These are phyloP conservation scores for Diglossa cyanea DNA, from an alignment of 2,797 vertebrate genomes.

Conservation along the genomic window DNA sequence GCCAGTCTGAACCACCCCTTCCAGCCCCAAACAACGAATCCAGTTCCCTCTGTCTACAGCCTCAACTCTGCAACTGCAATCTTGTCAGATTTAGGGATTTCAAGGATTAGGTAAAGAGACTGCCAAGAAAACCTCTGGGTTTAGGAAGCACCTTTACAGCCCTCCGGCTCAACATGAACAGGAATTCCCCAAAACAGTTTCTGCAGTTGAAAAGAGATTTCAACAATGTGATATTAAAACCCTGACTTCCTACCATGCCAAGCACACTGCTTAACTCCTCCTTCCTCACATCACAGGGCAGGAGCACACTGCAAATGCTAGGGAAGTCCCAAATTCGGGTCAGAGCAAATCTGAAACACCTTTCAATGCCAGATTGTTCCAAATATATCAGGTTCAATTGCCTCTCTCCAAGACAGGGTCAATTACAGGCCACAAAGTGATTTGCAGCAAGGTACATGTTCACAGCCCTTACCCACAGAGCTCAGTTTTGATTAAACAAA, in stretches of 20 bases:
- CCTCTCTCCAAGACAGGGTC: neutral
- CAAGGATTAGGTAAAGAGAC: neutral
- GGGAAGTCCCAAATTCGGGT: neutral
- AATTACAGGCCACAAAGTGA: neutral
- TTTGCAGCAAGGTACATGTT: neutral
- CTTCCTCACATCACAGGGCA: neutral
- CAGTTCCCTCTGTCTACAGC: neutral
- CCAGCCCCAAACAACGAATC: neutral
- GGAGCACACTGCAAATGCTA: neutral
- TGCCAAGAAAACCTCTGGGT: neutral
- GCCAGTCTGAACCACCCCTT: neutral
- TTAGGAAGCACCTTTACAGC: neutral
- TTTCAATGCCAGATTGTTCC: neutral
- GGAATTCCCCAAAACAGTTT: neutral
- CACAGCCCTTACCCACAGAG: neutral
- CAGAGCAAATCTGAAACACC: neutral
- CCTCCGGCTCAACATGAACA: neutral
- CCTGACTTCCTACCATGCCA: neutral
- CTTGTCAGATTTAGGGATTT: neutral
- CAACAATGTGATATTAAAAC: neutral
- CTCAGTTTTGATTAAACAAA: neutral
- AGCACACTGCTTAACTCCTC: neutral
- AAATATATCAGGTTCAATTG: neutral
- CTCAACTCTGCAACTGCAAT: neutral
- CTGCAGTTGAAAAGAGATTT: neutral